A percentile compares a stretch with the other conserved stretches of the same genome.
These are phyloP conservation scores for Mimumesa dahlbomi DNA, from an alignment of 2,888 invertebrate genomes.

Conservation along the genomic window DNA sequence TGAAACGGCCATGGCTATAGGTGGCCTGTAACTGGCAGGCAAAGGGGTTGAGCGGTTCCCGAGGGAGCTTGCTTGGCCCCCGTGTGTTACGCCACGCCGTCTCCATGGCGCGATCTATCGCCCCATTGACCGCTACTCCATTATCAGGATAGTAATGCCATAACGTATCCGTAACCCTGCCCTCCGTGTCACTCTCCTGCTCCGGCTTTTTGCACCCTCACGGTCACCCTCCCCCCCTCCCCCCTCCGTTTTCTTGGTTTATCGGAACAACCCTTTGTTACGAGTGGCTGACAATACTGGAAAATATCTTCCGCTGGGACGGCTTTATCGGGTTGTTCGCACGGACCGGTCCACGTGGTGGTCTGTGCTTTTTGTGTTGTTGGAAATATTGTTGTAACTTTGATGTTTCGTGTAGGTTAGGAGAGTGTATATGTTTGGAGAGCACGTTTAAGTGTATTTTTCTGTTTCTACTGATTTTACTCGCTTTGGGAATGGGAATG, in stretches of 20 bases:
- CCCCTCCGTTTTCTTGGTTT: slow-evolving; percentile 78
- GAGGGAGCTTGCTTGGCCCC: slow-evolving; percentile 65
- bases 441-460: no score
- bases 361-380: no score
- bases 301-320: slow-evolving; percentile 27
- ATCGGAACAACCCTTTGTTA: slow-evolving; percentile 61
- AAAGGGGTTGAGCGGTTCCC: slow-evolving; percentile 57
- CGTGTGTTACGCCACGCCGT: slow-evolving; percentile 64
- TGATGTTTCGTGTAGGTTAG: no score
- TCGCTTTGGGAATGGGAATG: no score
- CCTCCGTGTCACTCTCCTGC: slow-evolving; percentile 38
- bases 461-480: no score
- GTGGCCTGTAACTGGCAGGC: slow-evolving; percentile 54
- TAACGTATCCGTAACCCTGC: slow-evolving; percentile 65
- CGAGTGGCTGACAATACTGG: slow-evolving; percentile 5
- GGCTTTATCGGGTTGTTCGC: no score
- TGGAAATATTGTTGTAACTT: no score
- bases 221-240: no score
- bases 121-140: slow-evolving; percentile 76
- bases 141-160: slow-evolving; percentile 75
- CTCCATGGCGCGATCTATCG: slow-evolving; percentile 71
- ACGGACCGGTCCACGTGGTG: no score
- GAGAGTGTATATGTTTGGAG: no score
- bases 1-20: slow-evolving; percentile 27
- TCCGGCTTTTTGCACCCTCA: slow-evolving; percentile 27